These are phyloP conservation scores for Petrocephalus sullivani DNA, from an alignment of 2,797 vertebrate genomes.

Conservation along the genomic window DNA sequence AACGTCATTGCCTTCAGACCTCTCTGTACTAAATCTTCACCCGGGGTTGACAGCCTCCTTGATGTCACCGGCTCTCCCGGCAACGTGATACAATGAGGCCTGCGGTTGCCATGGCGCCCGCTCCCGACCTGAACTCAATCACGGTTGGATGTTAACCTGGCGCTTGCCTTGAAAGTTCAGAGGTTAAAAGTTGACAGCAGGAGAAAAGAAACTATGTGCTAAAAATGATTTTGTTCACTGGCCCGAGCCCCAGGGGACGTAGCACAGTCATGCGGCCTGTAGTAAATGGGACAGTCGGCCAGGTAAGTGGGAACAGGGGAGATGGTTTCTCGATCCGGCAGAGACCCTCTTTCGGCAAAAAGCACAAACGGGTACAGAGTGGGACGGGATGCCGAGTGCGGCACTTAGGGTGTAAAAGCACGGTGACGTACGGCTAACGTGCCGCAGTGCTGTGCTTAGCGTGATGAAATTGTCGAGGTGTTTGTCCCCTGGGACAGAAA, in stretches of 20 bases:
- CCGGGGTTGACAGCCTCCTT: not conserved
- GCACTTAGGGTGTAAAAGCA: no score
- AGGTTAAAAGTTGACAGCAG: not conserved
- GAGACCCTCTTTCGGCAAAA: not conserved
- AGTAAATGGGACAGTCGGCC: not conserved
- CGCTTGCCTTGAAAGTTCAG: not conserved
- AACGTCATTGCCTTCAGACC: not conserved
- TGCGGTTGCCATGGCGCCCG: not conserved
- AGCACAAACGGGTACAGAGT: not conserved
- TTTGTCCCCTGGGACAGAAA: not conserved
- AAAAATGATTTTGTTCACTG: not conserved
- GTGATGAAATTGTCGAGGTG: not conserved
- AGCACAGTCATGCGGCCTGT: not conserved
- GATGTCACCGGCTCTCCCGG: not conserved
- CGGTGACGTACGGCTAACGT: not conserved
- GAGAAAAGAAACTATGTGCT: not conserved
- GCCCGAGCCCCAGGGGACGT: not conserved
- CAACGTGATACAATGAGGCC: not conserved
- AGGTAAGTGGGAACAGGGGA: not conserved
- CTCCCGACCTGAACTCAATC: not conserved
- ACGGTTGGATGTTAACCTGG: not conserved
- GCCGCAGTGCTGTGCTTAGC: not conserved
- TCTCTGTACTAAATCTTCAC: not conserved
- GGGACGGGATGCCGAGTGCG: not conserved
- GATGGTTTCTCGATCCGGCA: not conserved